phyloP scores from a whole-genome alignment of 2,113 vertebrate species.

The Callionymus lyra region DNA sequence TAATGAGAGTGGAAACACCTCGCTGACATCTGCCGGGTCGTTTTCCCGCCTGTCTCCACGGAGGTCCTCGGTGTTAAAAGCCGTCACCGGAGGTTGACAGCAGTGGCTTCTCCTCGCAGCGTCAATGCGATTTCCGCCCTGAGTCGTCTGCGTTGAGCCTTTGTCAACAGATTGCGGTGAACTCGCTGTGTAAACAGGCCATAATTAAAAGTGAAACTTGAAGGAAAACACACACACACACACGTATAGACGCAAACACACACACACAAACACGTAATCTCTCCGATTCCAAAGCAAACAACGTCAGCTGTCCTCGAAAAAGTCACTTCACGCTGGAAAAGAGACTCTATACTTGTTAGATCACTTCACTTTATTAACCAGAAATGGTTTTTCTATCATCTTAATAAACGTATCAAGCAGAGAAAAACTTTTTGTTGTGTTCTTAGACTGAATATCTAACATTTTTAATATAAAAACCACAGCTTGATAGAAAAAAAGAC shows the following conservation, averaged over 20 bases:
- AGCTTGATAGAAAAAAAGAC: too few species aligned
- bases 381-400: too few species aligned
- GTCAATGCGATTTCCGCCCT: constrained; percentile 33
- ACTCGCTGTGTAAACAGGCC: constrained; percentile 52
- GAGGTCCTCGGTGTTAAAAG: constrained; percentile 13
- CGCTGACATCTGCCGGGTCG: constrained; percentile 10
- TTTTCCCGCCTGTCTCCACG: constrained; percentile 3
- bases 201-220: constrained; percentile 58
- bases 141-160: constrained; percentile 38
- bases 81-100: constrained; percentile 33
- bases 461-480: too few species aligned
- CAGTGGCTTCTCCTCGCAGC: constrained; percentile 38
- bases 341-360: too few species aligned
- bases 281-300: constrained; percentile 1
- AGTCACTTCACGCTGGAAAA: too few species aligned
- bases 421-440: too few species aligned
- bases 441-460: too few species aligned
- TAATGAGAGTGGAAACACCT: constrained; percentile 16
- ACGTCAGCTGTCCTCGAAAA: constrained; percentile 38
- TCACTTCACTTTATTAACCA: too few species aligned
- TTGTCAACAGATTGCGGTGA: constrained; percentile 55
- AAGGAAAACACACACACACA: constrained; percentile 17
- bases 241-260: constrained; percentile 4
- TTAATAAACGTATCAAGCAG: too few species aligned
- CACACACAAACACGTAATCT: constrained; percentile 23